phyloP scores from a whole-genome alignment of 64 coral and sea anemone genomes.

The Exaiptasia diaphana region DNA sequence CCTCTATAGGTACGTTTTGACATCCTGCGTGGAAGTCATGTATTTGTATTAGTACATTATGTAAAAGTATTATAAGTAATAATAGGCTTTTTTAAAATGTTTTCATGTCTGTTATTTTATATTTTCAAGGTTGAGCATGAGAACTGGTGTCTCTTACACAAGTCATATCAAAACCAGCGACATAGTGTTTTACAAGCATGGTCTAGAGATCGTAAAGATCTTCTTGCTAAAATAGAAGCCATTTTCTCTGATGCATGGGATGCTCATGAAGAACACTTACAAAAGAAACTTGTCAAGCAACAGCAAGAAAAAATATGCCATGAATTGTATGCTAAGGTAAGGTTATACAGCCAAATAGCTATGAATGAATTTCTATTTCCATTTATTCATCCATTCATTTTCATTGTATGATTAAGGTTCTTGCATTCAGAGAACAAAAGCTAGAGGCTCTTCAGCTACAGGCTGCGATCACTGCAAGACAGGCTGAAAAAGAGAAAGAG shows the following conservation, averaged over 20 bases:
- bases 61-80: too few relatives aligned
- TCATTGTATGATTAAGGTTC: conserved; percentile 44
- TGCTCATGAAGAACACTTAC: conserved; percentile 62
- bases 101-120: neutral
- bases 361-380: neutral
- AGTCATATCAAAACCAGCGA: conserved; percentile 77
- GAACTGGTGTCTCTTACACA: conserved; percentile 73
- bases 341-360: neutral
- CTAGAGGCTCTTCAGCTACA: conserved; percentile 81
- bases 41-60: too few relatives aligned
- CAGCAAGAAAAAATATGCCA: conserved; percentile 82
- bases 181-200: conserved; percentile 63
- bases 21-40: too few relatives aligned
- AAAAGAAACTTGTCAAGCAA: conserved; percentile 63
- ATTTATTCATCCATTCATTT: neutral
- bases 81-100: too few relatives aligned
- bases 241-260: conserved; percentile 86
- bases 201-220: conserved; percentile 71
- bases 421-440: conserved; percentile 87
- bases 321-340: conserved; percentile 91
- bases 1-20: too few relatives aligned
- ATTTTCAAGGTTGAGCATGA: conserved; percentile 86
- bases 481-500: conserved; percentile 70
- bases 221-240: conserved; percentile 72
- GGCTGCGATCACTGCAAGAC: conserved; percentile 75